Evolutionary conservation across 2,113 vertebrate genomes (phyloP).

Genomic region (Terrapene triunguis): DNA sequence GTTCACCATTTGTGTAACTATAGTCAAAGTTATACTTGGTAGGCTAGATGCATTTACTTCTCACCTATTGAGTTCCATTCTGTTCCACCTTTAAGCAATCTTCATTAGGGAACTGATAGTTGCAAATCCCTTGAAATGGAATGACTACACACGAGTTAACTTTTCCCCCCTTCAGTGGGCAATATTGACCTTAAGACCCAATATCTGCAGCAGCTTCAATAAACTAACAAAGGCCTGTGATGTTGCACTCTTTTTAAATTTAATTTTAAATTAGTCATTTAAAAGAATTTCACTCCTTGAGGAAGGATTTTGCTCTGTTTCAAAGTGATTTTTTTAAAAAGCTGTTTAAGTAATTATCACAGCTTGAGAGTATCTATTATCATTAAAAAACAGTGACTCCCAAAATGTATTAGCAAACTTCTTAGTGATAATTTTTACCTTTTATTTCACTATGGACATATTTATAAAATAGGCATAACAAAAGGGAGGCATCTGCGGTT

Average conservation of each 20-base stretch:
- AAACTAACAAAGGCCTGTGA: not conserved
- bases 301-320: not conserved
- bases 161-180: not conserved
- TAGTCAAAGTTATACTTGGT: not conserved
- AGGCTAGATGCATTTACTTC: not conserved
- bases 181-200: not conserved
- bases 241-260: not conserved
- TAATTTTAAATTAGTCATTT: not conserved
- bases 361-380: not conserved
- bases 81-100: not conserved
- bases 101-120: not conserved
- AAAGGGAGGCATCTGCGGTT: not conserved
- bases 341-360: not conserved
- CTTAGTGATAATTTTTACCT: not conserved
- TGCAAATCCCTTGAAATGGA: not conserved
- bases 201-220: not conserved
- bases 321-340: not conserved
- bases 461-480: not conserved
- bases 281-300: not conserved
- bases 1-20: not conserved
- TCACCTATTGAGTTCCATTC: not conserved
- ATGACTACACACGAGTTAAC: not conserved
- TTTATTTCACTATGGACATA: not conserved
- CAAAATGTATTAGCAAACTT: accelerated
- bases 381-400: not conserved